These are phyloP conservation scores for Drosophila fungiperda DNA, from an alignment of 2,888 invertebrate genomes.

Conservation along the genomic window DNA sequence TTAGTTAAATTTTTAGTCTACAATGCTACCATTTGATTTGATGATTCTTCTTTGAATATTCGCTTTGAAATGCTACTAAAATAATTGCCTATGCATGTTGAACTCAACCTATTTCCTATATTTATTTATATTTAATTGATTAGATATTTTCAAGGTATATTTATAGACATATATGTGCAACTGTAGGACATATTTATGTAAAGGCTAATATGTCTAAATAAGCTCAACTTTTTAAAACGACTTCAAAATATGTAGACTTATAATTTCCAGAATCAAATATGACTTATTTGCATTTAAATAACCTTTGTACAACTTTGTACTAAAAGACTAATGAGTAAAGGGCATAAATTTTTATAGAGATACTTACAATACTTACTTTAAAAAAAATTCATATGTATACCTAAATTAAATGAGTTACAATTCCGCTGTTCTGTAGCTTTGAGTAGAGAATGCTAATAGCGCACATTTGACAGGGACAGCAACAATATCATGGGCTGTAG, in stretches of 20 bases:
- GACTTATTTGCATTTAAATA: background rate
- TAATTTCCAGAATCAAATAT: background rate
- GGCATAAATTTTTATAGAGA: background rate
- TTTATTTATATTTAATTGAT: background rate
- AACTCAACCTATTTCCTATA: background rate
- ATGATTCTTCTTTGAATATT: background rate
- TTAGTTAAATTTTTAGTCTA: conserved; percentile 21
- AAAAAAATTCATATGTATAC: background rate
- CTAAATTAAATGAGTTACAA: conserved; percentile 43
- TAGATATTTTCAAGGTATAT: background rate
- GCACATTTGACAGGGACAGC: conserved; percentile 28
- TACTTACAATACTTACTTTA: background rate
- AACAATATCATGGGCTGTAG: conserved; percentile 33
- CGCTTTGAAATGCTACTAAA: background rate
- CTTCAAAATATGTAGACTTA: background rate
- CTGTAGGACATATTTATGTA: background rate
- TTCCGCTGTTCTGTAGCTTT: conserved; percentile 1
- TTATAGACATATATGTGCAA: background rate
- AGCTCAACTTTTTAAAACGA: background rate
- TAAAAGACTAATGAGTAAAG: background rate
- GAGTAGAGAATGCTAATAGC: conserved; percentile 30
- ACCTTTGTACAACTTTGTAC: background rate
- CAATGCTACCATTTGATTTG: background rate
- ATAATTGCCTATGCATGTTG: background rate
- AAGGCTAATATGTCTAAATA: background rate